Evolutionary conservation across 2,888 invertebrate genomes (phyloP).

Genomic region (Lasioglossum zephyrum): DNA sequence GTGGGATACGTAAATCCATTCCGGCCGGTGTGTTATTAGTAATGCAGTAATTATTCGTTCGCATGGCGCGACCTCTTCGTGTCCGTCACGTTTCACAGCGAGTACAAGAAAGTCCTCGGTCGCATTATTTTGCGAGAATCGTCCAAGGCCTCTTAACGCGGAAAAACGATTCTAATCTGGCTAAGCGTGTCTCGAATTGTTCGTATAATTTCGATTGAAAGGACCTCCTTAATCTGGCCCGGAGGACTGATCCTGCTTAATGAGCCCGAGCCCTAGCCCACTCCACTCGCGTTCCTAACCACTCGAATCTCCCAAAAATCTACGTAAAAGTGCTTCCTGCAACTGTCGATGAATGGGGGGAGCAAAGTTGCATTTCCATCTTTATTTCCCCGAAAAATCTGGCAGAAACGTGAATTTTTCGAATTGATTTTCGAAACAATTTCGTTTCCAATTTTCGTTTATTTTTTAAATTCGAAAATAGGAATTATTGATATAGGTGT

Average conservation of each 20-base stretch:
- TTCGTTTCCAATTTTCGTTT: neutral
- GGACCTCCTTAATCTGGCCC: neutral
- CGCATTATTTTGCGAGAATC: neutral
- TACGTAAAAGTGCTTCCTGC: neutral
- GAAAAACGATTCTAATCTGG: neutral
- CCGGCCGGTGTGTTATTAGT: conserved; percentile 42
- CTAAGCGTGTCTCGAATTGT: neutral
- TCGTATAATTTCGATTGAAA: conserved; percentile 6
- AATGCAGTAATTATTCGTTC: conserved; percentile 48
- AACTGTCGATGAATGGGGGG: too few relatives aligned
- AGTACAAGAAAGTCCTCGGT: neutral
- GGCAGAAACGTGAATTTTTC: neutral
- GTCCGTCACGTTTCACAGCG: neutral
- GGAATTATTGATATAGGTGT: too few relatives aligned
- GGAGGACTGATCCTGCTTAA: neutral
- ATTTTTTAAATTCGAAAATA: too few relatives aligned
- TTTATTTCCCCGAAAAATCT: neutral
- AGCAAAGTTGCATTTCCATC: neutral
- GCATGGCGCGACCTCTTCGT: conserved; percentile 29
- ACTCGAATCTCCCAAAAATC: neutral
- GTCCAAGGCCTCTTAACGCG: neutral
- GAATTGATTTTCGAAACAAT: neutral
- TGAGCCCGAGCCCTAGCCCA: neutral
- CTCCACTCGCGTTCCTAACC: neutral
- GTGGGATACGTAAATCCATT: conserved; percentile 37